Percentiles rank a stretch among this genome's conserved stretches.
Evolutionary conservation across 1,140 invertebrate species (phyloP).

Genomic region (Bombus terrestris): DNA sequence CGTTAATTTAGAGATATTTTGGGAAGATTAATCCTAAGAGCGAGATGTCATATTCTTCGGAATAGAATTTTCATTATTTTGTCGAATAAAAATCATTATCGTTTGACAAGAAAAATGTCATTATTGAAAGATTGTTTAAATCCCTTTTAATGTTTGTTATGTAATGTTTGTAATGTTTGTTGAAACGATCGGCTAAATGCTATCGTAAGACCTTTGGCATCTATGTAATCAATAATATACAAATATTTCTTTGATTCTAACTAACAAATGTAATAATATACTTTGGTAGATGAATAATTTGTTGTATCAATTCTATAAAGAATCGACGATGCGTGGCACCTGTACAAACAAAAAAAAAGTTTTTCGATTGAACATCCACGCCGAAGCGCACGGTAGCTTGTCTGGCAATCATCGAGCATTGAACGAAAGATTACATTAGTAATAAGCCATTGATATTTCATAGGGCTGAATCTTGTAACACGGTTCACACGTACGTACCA

Average conservation of each 20-base stretch:
- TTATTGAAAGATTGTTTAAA: too few relatives aligned
- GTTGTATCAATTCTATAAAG: neutral
- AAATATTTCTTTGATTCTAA: neutral
- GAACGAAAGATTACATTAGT: conserved; percentile 80
- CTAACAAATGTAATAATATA: neutral
- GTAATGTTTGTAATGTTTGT: too few relatives aligned
- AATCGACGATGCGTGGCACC: neutral
- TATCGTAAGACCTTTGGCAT: too few relatives aligned
- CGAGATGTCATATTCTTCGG: too few relatives aligned
- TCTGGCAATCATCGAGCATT: conserved; percentile 78
- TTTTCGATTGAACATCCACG: conserved; percentile 25
- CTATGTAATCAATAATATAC: neutral
- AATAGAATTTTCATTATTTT: too few relatives aligned
- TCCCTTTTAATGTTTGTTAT: too few relatives aligned
- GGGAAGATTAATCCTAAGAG: too few relatives aligned
- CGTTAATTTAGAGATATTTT: too few relatives aligned
- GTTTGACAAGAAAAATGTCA: too few relatives aligned
- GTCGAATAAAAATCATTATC: too few relatives aligned
- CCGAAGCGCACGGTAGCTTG: conserved; percentile 22
- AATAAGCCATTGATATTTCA: conserved; percentile 81
- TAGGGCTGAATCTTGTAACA: conserved; percentile 68
- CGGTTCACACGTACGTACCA: conserved; percentile 62
- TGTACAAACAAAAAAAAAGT: conserved; percentile 28
- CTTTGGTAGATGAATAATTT: neutral
- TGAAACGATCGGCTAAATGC: too few relatives aligned